phyloP scores from a whole-genome alignment of 2,113 vertebrate species.

The Carassius carassius region DNA sequence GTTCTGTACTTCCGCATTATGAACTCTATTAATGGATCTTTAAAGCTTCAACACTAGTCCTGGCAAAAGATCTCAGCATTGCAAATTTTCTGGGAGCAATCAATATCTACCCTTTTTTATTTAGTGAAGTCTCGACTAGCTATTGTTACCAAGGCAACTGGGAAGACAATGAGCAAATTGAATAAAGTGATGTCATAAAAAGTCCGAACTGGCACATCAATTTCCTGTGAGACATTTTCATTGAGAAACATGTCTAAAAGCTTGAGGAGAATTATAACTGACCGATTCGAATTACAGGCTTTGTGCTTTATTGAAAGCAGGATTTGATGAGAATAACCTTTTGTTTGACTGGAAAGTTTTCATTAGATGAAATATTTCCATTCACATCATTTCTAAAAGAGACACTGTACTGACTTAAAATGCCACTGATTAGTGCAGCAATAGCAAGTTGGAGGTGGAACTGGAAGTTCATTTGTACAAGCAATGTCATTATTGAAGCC shows the following conservation, averaged over 20 bases:
- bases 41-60: neutral
- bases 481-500: slow-evolving; percentile 12
- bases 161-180: neutral
- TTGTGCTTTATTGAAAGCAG: neutral
- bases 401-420: neutral
- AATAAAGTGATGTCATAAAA: slow-evolving; percentile 10
- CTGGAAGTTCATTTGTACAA: slow-evolving; percentile 35
- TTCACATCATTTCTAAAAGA: neutral
- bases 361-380: neutral
- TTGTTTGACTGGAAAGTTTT: slow-evolving; percentile 4
- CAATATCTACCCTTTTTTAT: neutral
- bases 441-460: slow-evolving; percentile 9
- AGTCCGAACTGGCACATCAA: slow-evolving; percentile 29
- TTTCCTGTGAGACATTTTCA: slow-evolving; percentile 22
- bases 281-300: neutral
- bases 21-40: neutral
- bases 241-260: slow-evolving; percentile 4
- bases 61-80: neutral
- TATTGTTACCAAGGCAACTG: slow-evolving; percentile 41
- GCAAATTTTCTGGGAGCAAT: neutral
- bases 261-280: neutral
- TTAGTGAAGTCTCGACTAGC: neutral
- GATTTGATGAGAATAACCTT: neutral
- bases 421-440: neutral
- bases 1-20: neutral